Percentiles rank a stretch among this genome's conserved stretches.
Conservation (phyloP, 2,888 invertebrate genomes). For the Heliconius aoede region DNA sequence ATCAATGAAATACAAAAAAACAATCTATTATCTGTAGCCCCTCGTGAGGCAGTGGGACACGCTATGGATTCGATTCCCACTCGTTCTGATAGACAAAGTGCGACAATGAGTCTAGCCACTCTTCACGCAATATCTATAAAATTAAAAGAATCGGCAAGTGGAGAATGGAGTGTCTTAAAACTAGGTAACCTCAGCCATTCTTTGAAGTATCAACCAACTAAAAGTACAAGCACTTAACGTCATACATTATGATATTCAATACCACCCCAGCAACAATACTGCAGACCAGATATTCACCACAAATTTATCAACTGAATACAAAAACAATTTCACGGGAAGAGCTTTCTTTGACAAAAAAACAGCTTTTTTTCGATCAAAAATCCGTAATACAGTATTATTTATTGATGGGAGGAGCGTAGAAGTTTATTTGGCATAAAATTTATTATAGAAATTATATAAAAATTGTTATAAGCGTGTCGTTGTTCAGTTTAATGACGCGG, state of each 20-base stretch:
- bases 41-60: no score
- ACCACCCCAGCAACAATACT: conserved; percentile 53
- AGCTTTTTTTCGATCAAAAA: conserved; percentile 33
- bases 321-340: conserved; percentile 61
- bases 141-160: no score
- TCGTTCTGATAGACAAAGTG: no score
- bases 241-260: conserved; percentile 40
- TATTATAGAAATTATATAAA: conserved; percentile 75
- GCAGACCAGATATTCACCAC: conserved; percentile 56
- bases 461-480: conserved; percentile 76
- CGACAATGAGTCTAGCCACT: no score
- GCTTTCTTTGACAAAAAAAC: conserved; percentile 47
- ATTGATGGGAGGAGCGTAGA: conserved; percentile 62
- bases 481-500: conserved; percentile 69
- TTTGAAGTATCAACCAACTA: no score
- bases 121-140: no score
- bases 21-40: no score
- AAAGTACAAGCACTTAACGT: conserved; percentile 44
- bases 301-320: conserved; percentile 54
- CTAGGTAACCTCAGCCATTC: no score
- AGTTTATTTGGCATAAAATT: conserved; percentile 81
- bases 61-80: no score
- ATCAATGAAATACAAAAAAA: no score
- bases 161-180: no score
- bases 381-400: conserved; percentile 51